Percentiles rank a stretch among this genome's conserved stretches.
phyloP scores from a whole-genome alignment of 2,888 invertebrate genomes.

The Cantharis rustica region DNA sequence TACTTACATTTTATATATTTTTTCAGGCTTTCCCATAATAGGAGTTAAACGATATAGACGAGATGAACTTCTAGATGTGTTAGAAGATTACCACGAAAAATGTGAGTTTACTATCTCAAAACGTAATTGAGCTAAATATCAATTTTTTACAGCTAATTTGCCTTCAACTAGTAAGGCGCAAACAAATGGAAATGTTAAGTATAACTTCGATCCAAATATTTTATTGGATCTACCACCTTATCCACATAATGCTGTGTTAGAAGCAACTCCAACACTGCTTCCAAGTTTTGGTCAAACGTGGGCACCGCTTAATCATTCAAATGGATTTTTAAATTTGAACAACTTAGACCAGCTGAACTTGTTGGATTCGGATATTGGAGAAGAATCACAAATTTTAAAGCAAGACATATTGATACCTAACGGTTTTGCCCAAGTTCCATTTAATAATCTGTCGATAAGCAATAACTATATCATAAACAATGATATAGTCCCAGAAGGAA shows the following conservation, averaged over 20 bases:
- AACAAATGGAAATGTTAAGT: too few relatives aligned
- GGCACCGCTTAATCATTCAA: too few relatives aligned
- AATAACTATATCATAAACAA: too few relatives aligned
- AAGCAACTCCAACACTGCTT: not conserved
- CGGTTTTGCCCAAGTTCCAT: not conserved
- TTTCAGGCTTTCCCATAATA: not conserved
- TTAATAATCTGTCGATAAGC: not conserved
- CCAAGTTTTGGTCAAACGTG: too few relatives aligned
- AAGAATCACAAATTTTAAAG: not conserved
- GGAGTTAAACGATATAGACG: not conserved
- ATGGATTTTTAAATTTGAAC: too few relatives aligned
- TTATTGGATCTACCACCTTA: too few relatives aligned
- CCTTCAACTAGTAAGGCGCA: too few relatives aligned
- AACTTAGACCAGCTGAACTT: not conserved
- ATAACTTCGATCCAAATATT: too few relatives aligned
- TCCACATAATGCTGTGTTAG: too few relatives aligned
- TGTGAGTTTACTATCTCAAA: not conserved
- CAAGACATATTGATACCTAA: not conserved
- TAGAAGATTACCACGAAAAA: not conserved
- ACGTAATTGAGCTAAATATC: too few relatives aligned
- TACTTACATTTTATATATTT: not conserved
- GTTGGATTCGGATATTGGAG: not conserved
- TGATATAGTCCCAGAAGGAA: too few relatives aligned
- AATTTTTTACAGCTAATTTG: too few relatives aligned
- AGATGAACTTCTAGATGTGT: not conserved